Evolutionary conservation across 2,888 invertebrate genomes (phyloP), one percentile per base, ranked within the genome.

Genomic region (Halictus ligatus): DNA sequence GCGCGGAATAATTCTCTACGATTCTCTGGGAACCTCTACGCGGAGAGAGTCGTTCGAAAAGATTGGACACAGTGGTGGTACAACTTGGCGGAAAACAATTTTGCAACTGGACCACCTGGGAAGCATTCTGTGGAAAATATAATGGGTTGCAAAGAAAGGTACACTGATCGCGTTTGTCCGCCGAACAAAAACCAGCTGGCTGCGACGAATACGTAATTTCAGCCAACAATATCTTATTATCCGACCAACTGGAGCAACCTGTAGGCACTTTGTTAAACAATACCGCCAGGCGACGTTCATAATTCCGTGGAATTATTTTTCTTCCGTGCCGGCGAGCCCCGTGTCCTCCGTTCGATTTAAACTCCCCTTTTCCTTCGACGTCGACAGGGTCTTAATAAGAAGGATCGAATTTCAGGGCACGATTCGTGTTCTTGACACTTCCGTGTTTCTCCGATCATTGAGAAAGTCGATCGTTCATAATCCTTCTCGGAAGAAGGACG

Each of bases 381-480:
- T 76, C 87, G 87, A 82, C 87, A 80, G 79, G 87, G 81, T 79
- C 84, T 84, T 83, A 87, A 87, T 87, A 87, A 87, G 87, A 76
- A 81, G 81, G 87, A 83, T 87, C 87, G 81, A 87, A 87, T 87
- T 88, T 88, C 87, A 81, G 79, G 84, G 78, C 78, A 81, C 78
- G 87, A 84, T 81, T 88, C 87, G 84, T 88, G 87, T 87, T 81
- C 87, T 79, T 87, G 87, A 88, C 87, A 88, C 87, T 88, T 88
- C 87, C 87, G 84, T 87, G 87, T 88, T 88, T 87, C 87, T 79
- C 76, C 84, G 87, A 84, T 87, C 87, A 84, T 81, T 75, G 87
- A 79, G 84, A 88, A 88, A 88, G 87, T 88, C 87, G 87, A 87
- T 75, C 78, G 75, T 74, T 25, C 35, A 46, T 84, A 87, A 87